phyloP scores from a whole-genome alignment of 1,140 invertebrate species.

The Temnothorax curvispinosus region DNA sequence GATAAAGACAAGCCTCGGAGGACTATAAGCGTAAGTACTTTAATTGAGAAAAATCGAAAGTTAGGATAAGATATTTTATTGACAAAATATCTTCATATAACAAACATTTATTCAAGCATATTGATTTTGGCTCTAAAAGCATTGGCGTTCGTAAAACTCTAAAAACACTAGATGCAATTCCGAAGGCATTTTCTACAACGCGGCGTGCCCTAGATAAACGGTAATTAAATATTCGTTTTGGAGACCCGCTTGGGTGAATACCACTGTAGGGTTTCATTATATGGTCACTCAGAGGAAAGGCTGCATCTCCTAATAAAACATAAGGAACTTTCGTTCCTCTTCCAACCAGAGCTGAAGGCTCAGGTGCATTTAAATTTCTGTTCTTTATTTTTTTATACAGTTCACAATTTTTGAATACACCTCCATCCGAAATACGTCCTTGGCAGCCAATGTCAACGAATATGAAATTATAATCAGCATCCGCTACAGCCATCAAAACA shows the following conservation, averaged over 20 bases:
- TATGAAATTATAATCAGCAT: background rate
- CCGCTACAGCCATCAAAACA: background rate
- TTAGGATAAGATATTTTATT: background rate
- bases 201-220: background rate
- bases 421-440: background rate
- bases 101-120: background rate
- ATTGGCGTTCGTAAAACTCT: background rate
- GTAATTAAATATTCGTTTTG: background rate
- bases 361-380: background rate
- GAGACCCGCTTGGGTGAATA: background rate
- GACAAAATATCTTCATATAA: background rate
- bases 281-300: background rate
- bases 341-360: background rate
- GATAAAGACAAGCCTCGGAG: background rate
- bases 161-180: background rate
- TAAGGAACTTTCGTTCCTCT: background rate
- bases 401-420: background rate
- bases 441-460: background rate
- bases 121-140: background rate
- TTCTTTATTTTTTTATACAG: background rate
- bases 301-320: background rate
- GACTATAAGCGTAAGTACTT: background rate
- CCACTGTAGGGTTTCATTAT: background rate
- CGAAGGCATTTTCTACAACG: background rate
- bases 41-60: background rate